Evolutionary conservation across 2,888 invertebrate species (phyloP), one percentile per base, ranked within the genome.

Genomic region (Beris chalybata): DNA sequence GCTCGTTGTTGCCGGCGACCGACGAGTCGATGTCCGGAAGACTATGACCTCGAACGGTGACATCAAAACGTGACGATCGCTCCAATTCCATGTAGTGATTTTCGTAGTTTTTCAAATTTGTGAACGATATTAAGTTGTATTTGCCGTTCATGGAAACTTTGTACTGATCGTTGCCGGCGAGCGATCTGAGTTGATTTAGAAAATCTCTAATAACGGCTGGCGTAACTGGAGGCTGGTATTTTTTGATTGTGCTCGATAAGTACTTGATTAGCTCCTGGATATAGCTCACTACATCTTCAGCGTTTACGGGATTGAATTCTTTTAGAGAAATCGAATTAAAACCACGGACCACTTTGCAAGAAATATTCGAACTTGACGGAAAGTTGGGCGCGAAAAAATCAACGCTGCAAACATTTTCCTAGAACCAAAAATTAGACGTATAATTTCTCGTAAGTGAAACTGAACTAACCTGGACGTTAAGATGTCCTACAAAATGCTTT

Each of bases 71-170:
- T n/a, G 54, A 55, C 2, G 70, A 69, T 1, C 74, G 74, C 38
- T 22, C 71, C 12, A 78, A 63, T 63, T 78, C 74, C 6, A 80
- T 38, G 53, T 71, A 78, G 64, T 80, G 79, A 4, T 73, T 71
- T 2, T 74, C 74, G 44, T 72, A 71, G 5, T 74, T 73, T 2
- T 64, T 59, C 61, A 80, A 79, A 12, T 74, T 68, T 22, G 71
- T 71, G 54, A 80, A 77, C 3, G 74, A 75, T 4, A 79, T 70
- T 0, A 67, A 57, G 0, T 71, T 32, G 38, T 22, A 61, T 11
- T 4, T 1, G 5, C 38, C 32, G 45, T 61, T 61, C 3, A 61
- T 50, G 4, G 11, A 11, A 38, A 30, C 22, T 61, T 38, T 31
- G 43, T 15, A 61, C 4, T 50, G 61, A 11, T 7, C 15, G 38